Base-by-base conservation (phyloP, 2,888 invertebrate species). In the Tetragonula carbonaria region DNA sequence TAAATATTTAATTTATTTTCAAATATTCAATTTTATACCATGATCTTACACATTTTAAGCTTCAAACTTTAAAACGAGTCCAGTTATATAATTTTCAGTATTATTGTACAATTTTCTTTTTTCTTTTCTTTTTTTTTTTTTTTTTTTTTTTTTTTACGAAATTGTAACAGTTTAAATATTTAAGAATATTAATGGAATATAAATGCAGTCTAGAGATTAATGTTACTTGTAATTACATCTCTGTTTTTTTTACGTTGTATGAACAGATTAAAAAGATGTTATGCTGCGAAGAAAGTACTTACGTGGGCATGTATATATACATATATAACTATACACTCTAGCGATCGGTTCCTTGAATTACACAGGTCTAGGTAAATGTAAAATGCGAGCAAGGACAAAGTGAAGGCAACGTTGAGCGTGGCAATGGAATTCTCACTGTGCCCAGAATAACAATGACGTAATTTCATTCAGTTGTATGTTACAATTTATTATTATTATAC, bases 361-460 rank as follows among this genome's bases (percentile, higher is more conserved):
- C 67, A 45, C 33, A 50, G 73, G 84, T 74, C 84, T 77, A 84
- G 80, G 84, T 73, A 76, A 80, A 62, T 51, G 82, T 18, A 74
- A 86, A 87, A 84, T 81, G 81, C 84, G 84, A 86, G 86, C 86
- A 87, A 87, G 87, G 87, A 84, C 81, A 87, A 79, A 84, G 87
- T 86, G 87, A 86, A 87, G 87, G 86, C 74, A 84, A 84, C 57
- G 38, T 45, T 8, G 13, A 76, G 72, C 62, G 59, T 78, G 53
- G 65, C 79, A 74, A 76, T 82, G 75, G 86, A 76, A 68, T 57
- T 62, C 65, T 59, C 67, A 51, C 55, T 65, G 62, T 63, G 38
- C 66, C 74, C 63, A 57, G 53, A 80, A 70, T 68, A 74, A 70
- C 53, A 57, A 66, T 86, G 85, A 85, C 73, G 80, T 73, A 77